Percentiles rank a stretch among this genome's conserved stretches.
Conservation (phyloP, 2,888 invertebrate species). For the Conus canariensis region DNA sequence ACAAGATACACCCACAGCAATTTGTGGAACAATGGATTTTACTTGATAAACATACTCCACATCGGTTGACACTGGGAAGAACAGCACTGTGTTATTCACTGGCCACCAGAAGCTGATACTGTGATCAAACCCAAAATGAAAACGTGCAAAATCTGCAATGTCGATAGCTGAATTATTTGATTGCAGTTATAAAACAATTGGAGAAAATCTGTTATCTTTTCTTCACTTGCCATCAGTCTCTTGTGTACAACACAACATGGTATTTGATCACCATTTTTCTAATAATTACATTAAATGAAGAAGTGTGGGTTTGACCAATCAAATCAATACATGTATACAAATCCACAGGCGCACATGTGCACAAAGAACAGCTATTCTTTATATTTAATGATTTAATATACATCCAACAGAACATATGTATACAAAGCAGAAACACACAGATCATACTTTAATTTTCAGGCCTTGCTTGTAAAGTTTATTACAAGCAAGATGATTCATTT, state of each 20-base stretch:
- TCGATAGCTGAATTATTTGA: neutral
- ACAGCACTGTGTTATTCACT: neutral
- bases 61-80: neutral
- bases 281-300: neutral
- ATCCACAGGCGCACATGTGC: neutral
- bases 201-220: neutral
- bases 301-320: neutral
- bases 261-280: neutral
- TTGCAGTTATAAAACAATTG: neutral
- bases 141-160: neutral
- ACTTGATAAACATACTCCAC: too few species aligned
- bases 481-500: neutral
- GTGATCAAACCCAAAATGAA: neutral
- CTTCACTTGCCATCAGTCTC: neutral
- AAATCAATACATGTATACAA: neutral
- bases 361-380: neutral
- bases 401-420: conserved; percentile 39
- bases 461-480: conserved; percentile 14
- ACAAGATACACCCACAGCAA: too few species aligned
- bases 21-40: too few species aligned
- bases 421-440: conserved; percentile 34
- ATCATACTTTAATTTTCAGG: conserved; percentile 13
- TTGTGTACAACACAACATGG: neutral
- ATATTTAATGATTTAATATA: conserved; percentile 44
- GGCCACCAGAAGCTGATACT: neutral